Conservation (phyloP, 2,797 vertebrate genomes). For the Argyrosomus regius region DNA sequence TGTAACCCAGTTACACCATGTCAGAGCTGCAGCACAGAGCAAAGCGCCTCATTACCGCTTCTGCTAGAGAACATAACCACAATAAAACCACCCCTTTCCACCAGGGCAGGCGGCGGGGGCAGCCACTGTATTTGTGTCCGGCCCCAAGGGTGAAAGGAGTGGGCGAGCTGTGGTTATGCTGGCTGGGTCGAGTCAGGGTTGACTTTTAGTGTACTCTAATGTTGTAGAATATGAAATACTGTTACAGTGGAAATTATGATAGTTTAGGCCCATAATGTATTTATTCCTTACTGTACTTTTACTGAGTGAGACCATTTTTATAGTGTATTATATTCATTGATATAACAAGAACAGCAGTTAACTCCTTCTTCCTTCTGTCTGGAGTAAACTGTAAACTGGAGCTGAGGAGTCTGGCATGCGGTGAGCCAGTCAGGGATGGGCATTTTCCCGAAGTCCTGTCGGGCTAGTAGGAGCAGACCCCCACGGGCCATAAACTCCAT, state of each 20-base stretch:
- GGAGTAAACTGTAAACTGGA: conserved; percentile 39
- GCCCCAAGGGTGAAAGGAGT: conserved; percentile 33
- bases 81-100: conserved; percentile 55
- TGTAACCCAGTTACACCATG: conserved; percentile 46
- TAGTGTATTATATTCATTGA: conserved; percentile 17
- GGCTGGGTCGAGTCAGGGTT: conserved; percentile 33
- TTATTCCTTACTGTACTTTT: conserved; percentile 19
- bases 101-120: conserved; percentile 35
- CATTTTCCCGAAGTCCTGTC: conserved; percentile 55
- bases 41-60: conserved; percentile 64
- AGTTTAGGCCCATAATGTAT: conserved; percentile 17
- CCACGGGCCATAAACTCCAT: conserved; percentile 74
- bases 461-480: conserved; percentile 61
- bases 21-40: conserved; percentile 56
- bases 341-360: background rate
- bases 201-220: conserved; percentile 30
- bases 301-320: conserved; percentile 11
- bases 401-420: conserved; percentile 44
- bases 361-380: conserved; percentile 26
- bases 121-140: conserved; percentile 30
- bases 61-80: conserved; percentile 58
- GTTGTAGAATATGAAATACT: conserved; percentile 41
- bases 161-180: conserved; percentile 43
- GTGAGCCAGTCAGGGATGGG: conserved; percentile 35
- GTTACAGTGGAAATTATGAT: conserved; percentile 16